Percentiles rank a stretch among this genome's conserved stretches.
These are phyloP conservation scores for Linyphia triangularis DNA, from an alignment of 2,888 invertebrate genomes.

Conservation along the genomic window DNA sequence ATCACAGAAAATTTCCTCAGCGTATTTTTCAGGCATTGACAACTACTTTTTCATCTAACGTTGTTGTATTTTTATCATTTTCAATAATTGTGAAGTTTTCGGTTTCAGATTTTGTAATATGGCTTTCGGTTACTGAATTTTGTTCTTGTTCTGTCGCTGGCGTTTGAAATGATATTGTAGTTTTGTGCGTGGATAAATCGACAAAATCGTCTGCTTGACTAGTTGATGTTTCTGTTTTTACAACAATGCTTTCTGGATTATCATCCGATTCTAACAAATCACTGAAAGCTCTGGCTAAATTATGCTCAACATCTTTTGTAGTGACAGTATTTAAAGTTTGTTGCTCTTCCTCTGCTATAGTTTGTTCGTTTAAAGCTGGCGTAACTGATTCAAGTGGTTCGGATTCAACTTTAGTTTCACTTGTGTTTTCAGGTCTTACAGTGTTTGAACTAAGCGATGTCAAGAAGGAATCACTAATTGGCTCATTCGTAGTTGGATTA, in stretches of 20 bases:
- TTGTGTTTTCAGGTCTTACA: not conserved
- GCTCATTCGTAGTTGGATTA: not conserved
- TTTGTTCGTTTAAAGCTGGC: constrained; percentile 26
- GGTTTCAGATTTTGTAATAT: not conserved
- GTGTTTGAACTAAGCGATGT: not conserved
- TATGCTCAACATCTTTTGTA: not conserved
- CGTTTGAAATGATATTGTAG: not conserved
- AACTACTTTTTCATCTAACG: not conserved
- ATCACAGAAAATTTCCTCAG: not conserved
- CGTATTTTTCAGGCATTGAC: not conserved
- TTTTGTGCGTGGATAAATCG: not conserved
- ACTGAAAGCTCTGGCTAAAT: not conserved
- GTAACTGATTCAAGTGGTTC: constrained; percentile 30
- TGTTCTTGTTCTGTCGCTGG: not conserved
- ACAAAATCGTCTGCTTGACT: not conserved
- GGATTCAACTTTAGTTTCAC: not conserved
- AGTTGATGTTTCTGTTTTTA: not conserved
- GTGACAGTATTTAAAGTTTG: not conserved
- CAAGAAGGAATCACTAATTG: not conserved
- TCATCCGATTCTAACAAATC: not conserved
- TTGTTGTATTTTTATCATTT: not conserved
- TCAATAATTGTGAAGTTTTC: not conserved
- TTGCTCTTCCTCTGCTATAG: not conserved
- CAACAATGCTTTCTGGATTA: not conserved
- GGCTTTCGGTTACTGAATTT: not conserved